phyloP scores from a whole-genome alignment of 2,797 vertebrate genomes.

The Heterohyrax brucei region DNA sequence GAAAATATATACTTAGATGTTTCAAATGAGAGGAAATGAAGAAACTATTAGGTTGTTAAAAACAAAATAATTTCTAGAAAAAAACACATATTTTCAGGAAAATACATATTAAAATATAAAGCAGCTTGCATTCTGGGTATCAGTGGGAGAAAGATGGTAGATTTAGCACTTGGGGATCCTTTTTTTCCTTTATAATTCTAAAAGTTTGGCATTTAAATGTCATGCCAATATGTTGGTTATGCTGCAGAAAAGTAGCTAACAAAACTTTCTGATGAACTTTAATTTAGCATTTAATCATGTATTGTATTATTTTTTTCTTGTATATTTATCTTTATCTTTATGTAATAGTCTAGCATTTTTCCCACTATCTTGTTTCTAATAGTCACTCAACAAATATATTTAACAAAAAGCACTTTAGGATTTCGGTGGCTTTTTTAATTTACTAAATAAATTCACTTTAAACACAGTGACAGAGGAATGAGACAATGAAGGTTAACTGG shows the following conservation, averaged over 20 bases:
- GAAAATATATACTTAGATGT: constrained; percentile 24
- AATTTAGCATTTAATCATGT: constrained; percentile 4
- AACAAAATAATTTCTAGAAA: constrained; percentile 53
- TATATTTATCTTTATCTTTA: not conserved
- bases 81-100: not conserved
- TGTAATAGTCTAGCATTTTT: constrained; percentile 22
- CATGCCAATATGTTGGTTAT: not conserved
- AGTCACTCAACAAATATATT: not conserved
- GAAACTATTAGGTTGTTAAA: not conserved
- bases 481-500: not conserved
- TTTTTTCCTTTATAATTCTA: constrained; percentile 12
- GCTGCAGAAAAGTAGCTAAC: not conserved
- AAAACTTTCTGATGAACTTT: constrained; percentile 2
- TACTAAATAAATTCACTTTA: constrained; percentile 52
- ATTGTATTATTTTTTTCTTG: not conserved
- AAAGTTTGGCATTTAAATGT: constrained; percentile 63
- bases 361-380: not conserved
- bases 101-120: constrained; percentile 6
- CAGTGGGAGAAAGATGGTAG: not conserved
- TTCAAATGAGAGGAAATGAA: constrained; percentile 1
- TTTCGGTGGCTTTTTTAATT: constrained; percentile 1
- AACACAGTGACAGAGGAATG: constrained; percentile 15
- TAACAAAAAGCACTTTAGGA: constrained; percentile 31
- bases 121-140: not conserved
- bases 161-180: not conserved